phyloP scores from a whole-genome alignment of 2,888 invertebrate species.

The Pristionchus arcanus region DNA sequence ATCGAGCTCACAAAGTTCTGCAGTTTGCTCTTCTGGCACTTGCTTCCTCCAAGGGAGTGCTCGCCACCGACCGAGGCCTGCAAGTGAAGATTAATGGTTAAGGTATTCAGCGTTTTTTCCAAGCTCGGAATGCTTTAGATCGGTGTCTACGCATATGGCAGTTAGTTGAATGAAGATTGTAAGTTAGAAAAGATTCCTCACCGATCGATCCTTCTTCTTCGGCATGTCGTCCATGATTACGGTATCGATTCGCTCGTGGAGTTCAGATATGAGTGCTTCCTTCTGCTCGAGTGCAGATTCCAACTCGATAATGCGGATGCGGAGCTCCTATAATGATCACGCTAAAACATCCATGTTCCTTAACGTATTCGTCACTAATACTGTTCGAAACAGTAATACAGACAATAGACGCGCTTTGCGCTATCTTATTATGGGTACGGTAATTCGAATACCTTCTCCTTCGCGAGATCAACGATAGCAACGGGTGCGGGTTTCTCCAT shows the following conservation, averaged over 20 bases:
- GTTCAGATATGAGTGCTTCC: slow-evolving; percentile 61
- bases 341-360: too few species aligned
- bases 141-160: too few species aligned
- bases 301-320: slow-evolving; percentile 64
- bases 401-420: background rate
- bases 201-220: slow-evolving; percentile 67
- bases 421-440: background rate
- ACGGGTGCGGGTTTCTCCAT: slow-evolving; percentile 54
- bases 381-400: background rate
- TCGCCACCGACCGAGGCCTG: slow-evolving; percentile 50
- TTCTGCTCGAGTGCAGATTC: slow-evolving; percentile 62
- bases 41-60: slow-evolving; percentile 40
- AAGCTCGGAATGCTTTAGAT: too few species aligned
- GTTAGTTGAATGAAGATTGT: too few species aligned
- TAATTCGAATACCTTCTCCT: slow-evolving; percentile 52
- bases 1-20: slow-evolving; percentile 68
- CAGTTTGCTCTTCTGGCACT: slow-evolving; percentile 61
- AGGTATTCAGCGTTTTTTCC: too few species aligned
- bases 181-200: slow-evolving; percentile 56
- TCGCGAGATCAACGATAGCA: slow-evolving; percentile 61
- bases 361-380: too few species aligned
- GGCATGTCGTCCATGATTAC: slow-evolving; percentile 63
- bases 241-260: slow-evolving; percentile 63
- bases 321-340: slow-evolving; percentile 50
- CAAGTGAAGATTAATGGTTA: background rate